Conservation (phyloP, 2,888 invertebrate species). For the Salticus scenicus region DNA sequence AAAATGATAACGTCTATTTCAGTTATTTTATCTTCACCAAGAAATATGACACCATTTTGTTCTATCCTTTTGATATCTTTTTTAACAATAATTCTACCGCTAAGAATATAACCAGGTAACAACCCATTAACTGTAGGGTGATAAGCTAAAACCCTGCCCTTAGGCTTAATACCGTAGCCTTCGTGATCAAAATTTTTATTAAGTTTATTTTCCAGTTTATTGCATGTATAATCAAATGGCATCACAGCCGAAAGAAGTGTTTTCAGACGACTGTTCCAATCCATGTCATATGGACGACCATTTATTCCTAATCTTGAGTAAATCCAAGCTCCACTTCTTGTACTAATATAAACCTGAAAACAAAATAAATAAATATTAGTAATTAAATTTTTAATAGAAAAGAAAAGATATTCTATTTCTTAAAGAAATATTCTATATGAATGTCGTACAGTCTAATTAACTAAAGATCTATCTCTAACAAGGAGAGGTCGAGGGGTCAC, state of each 20-base stretch:
- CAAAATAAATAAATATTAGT: too few species aligned
- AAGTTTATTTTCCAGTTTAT: slow-evolving; percentile 56
- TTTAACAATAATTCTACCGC: slow-evolving; percentile 74
- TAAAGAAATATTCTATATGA: too few species aligned
- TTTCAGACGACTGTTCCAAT: slow-evolving; percentile 20
- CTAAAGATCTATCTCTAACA: too few species aligned
- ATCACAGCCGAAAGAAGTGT: neutral
- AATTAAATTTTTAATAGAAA: too few species aligned
- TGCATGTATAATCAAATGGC: slow-evolving; percentile 27
- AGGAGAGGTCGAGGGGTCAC: too few species aligned
- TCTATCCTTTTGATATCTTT: slow-evolving; percentile 73
- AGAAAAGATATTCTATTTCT: too few species aligned
- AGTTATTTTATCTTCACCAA: slow-evolving; percentile 72
- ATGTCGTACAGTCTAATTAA: too few species aligned
- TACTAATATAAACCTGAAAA: slow-evolving; percentile 60
- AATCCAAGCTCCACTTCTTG: slow-evolving; percentile 61
- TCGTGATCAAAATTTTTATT: slow-evolving; percentile 75
- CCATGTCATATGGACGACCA: slow-evolving; percentile 48
- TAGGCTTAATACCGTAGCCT: slow-evolving; percentile 75
- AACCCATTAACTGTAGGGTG: slow-evolving; percentile 76
- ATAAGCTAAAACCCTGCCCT: slow-evolving; percentile 73
- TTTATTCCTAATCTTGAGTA: slow-evolving; percentile 43
- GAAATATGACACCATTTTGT: slow-evolving; percentile 71
- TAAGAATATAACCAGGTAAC: slow-evolving; percentile 76
- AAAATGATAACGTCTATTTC: slow-evolving; percentile 75